Evolutionary conservation across 2,888 invertebrate species (phyloP).

Genomic region (Cantharis flavilabris): DNA sequence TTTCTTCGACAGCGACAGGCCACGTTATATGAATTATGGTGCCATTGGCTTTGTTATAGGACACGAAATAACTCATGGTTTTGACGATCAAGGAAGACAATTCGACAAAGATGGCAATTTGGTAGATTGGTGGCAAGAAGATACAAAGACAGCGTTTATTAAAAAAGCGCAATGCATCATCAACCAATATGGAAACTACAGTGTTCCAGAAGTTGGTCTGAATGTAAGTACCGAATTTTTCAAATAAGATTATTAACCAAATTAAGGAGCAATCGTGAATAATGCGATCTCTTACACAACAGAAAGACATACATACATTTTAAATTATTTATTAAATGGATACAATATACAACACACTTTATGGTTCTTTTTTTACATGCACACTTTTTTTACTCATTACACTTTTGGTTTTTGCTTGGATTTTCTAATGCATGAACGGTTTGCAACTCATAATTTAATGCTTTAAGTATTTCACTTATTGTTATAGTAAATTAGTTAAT

Average conservation of each 20-base stretch:
- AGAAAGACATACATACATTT: not conserved
- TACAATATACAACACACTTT: not conserved
- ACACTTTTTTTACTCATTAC: not conserved
- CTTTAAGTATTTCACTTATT: not conserved
- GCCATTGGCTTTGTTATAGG: slow-evolving; percentile 91
- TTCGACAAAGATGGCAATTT: slow-evolving; percentile 91
- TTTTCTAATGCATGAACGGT: not conserved
- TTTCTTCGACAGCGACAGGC: slow-evolving; percentile 87
- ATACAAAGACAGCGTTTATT: slow-evolving; percentile 81
- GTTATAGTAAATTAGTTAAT: not conserved
- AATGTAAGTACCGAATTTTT: slow-evolving; percentile 62
- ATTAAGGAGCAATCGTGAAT: too few species aligned
- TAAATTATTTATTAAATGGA: not conserved
- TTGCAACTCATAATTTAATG: not conserved
- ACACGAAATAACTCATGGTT: slow-evolving; percentile 91
- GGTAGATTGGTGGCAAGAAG: slow-evolving; percentile 89
- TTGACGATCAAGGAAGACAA: slow-evolving; percentile 88
- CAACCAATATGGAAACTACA: slow-evolving; percentile 91
- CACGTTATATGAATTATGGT: slow-evolving; percentile 90
- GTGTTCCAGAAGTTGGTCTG: slow-evolving; percentile 74
- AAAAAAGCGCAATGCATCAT: slow-evolving; percentile 89
- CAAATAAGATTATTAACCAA: not conserved
- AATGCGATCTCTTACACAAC: not conserved
- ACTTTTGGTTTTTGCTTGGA: not conserved
- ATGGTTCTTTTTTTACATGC: not conserved